These are phyloP conservation scores for Rhynchotus rufescens DNA, from an alignment of 2,797 vertebrate species.

Conservation along the genomic window DNA sequence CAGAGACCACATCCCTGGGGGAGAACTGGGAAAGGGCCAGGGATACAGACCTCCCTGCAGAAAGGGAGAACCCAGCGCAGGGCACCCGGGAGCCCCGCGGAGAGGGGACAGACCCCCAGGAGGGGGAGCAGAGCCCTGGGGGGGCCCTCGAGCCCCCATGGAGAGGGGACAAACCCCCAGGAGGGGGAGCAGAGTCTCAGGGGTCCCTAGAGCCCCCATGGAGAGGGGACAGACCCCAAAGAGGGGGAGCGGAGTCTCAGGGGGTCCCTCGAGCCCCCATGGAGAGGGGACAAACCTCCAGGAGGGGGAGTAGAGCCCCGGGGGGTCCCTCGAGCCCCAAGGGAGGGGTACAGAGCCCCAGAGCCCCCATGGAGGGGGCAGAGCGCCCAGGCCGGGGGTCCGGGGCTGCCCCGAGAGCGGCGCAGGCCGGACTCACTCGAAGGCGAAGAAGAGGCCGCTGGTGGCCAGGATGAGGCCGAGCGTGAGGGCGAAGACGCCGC, in stretches of 20 bases:
- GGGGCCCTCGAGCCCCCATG: background rate
- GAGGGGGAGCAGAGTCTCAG: background rate
- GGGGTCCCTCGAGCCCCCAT: background rate
- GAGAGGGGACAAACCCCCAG: no score
- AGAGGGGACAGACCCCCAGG: no score
- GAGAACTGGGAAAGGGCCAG: background rate
- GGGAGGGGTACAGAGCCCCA: background rate
- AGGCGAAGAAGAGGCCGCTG: constrained; percentile 94
- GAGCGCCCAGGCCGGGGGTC: no score
- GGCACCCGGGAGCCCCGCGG: background rate
- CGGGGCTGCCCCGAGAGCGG: background rate
- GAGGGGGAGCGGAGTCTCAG: no score
- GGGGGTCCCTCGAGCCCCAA: no score
- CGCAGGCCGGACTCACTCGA: constrained; percentile 87
- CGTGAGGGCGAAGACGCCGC: constrained; percentile 91
- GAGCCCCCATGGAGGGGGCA: background rate
- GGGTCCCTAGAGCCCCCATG: background rate
- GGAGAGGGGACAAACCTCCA: no score
- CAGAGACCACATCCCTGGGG: background rate
- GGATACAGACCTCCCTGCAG: background rate
- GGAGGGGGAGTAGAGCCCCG: no score
- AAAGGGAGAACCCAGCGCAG: background rate
- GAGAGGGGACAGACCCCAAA: no score
- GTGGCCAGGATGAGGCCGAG: constrained; percentile 92
- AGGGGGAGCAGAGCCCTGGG: no score